Evolutionary conservation across 2,888 invertebrate genomes (phyloP).

Genomic region (Crocallis elinguaria): DNA sequence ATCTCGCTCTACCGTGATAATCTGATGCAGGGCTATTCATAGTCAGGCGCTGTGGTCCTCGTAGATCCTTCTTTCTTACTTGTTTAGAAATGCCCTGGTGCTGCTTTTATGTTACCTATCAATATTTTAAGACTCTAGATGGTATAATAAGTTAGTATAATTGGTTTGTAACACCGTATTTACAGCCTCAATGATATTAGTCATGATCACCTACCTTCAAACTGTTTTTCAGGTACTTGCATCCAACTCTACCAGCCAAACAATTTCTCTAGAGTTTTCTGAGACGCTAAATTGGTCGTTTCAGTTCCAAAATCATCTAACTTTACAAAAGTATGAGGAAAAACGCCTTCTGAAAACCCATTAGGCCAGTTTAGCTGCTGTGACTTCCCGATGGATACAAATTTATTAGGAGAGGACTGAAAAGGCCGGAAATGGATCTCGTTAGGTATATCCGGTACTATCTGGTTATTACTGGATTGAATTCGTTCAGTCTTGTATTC

Average conservation of each 20-base stretch:
- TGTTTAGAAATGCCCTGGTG: too few relatives aligned
- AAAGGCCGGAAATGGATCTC: constrained; percentile 12
- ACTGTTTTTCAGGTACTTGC: constrained; percentile 9
- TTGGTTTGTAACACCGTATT: too few relatives aligned
- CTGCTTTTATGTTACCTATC: too few relatives aligned
- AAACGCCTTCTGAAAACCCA: constrained; percentile 38
- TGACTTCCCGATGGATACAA: background rate
- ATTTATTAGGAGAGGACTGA: constrained; percentile 11
- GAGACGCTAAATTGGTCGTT: constrained; percentile 18
- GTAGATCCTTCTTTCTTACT: too few relatives aligned
- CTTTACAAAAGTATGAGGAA: constrained; percentile 48
- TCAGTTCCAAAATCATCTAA: constrained; percentile 48
- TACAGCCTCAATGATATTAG: background rate
- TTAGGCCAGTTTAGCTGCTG: constrained; percentile 12
- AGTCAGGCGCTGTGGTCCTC: too few relatives aligned
- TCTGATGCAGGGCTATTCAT: too few relatives aligned
- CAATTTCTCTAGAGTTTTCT: constrained; percentile 29
- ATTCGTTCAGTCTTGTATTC: background rate
- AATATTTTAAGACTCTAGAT: too few relatives aligned
- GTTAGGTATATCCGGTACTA: constrained; percentile 6
- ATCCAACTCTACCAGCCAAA: constrained; percentile 44
- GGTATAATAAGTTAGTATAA: too few relatives aligned
- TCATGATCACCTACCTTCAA: constrained; percentile 35
- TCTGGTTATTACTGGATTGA: constrained; percentile 2
- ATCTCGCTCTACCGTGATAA: too few relatives aligned